Conservation (phyloP, 2,888 invertebrate genomes). For the Drosophila nigricruria region DNA sequence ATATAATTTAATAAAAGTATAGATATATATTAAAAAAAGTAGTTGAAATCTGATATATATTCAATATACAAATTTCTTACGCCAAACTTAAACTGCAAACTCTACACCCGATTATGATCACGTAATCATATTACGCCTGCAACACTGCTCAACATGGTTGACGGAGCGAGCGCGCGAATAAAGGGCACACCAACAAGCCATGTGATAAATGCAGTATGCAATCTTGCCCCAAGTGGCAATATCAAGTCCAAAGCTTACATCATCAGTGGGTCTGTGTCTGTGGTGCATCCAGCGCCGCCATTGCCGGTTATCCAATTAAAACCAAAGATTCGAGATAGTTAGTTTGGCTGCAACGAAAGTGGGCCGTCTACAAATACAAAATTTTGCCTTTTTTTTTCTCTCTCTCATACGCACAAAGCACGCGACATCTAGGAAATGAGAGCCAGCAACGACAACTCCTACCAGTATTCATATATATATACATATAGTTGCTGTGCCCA, state of each 20-base stretch:
- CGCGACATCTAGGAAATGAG: conserved; percentile 80
- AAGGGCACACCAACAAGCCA: conserved; percentile 41
- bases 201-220: conserved; percentile 37
- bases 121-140: conserved; percentile 9
- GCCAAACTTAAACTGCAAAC: background rate
- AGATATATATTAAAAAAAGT: no score
- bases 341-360: conserved; percentile 49
- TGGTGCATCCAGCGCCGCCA: conserved; percentile 23
- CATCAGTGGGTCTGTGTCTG: conserved; percentile 40
- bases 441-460: conserved; percentile 59
- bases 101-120: conserved; percentile 20
- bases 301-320: conserved; percentile 80
- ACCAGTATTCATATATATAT: conserved; percentile 18
- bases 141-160: conserved; percentile 1
- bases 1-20: no score
- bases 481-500: conserved; percentile 28
- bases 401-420: conserved; percentile 50
- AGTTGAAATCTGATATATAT: background rate
- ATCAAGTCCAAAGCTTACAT: conserved; percentile 78
- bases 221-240: conserved; percentile 68
- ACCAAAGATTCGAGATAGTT: conserved; percentile 76
- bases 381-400: conserved; percentile 10
- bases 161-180: conserved; percentile 25
- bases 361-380: conserved; percentile 49
- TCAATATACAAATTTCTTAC: background rate